Percentiles rank a stretch among this genome's conserved stretches.
Evolutionary conservation across 2,113 vertebrate species (phyloP).

Genomic region (Pholis gunnellus): DNA sequence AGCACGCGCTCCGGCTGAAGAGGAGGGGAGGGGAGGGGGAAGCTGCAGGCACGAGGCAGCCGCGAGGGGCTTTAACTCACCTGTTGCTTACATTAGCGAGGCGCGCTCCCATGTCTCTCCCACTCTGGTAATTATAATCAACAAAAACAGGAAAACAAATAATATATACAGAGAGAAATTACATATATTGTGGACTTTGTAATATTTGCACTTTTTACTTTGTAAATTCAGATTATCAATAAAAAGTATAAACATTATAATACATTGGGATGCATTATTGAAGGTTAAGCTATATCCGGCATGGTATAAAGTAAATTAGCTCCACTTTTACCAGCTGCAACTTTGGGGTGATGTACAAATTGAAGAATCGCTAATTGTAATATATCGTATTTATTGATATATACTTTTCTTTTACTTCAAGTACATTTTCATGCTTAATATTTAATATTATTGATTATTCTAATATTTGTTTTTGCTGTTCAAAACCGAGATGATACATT

Average conservation of each 20-base stretch:
- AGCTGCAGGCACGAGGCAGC: constrained; percentile 37
- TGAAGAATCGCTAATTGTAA: no score
- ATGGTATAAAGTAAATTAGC: no score
- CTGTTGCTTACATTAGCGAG: constrained; percentile 64
- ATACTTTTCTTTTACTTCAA: not conserved
- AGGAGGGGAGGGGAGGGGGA: not conserved
- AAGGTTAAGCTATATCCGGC: not conserved
- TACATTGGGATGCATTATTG: not conserved
- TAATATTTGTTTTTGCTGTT: no score
- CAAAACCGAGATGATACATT: not conserved
- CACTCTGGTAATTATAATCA: not conserved
- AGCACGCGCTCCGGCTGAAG: constrained; percentile 29
- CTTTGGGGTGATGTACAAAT: no score
- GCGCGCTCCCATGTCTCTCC: not conserved
- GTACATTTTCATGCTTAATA: not conserved
- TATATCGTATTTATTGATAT: not conserved
- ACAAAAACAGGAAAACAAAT: no score
- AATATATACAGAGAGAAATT: no score
- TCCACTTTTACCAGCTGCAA: no score
- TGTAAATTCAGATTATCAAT: no score
- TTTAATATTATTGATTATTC: not conserved
- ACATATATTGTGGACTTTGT: no score
- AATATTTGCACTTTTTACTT: no score
- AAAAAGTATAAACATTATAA: no score
- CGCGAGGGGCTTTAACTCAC: constrained; percentile 43